Conservation (phyloP, 2,888 invertebrate species). For the Leptopilina drosophilae region DNA sequence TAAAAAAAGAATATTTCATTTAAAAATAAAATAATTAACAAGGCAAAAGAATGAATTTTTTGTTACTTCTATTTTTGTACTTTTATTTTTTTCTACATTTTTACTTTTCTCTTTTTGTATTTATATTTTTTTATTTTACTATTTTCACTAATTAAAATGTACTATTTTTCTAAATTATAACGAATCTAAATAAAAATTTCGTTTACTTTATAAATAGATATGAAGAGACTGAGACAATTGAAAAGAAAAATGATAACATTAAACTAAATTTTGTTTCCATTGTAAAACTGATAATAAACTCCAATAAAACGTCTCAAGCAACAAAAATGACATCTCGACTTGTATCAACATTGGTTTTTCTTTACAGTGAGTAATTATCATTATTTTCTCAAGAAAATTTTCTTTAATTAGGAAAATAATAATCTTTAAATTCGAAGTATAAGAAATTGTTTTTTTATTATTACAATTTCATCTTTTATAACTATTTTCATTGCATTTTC, state of each 20-base stretch:
- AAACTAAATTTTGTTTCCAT: constrained; percentile 63
- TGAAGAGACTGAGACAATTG: constrained; percentile 73
- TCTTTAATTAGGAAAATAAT: neutral
- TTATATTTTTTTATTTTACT: too few species aligned
- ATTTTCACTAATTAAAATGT: too few species aligned
- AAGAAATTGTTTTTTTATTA: too few species aligned
- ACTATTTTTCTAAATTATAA: too few species aligned
- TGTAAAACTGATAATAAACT: constrained; percentile 76
- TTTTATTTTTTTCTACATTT: too few species aligned
- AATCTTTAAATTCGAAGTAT: too few species aligned
- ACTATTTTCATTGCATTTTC: too few species aligned
- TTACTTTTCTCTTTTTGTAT: too few species aligned
- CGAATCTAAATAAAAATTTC: too few species aligned
- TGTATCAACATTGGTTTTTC: constrained; percentile 75
- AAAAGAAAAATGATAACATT: constrained; percentile 72
- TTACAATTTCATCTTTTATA: too few species aligned
- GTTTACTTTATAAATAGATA: constrained; percentile 68
- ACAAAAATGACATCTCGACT: constrained; percentile 76
- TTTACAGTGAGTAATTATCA: constrained; percentile 73
- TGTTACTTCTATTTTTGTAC: neutral
- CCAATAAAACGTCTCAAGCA: constrained; percentile 73
- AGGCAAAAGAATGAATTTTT: neutral
- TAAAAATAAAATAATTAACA: neutral
- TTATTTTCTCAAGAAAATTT: too few species aligned
- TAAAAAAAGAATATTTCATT: neutral